phyloP scores from a whole-genome alignment of 2,113 vertebrate genomes.

The Rhea pennata region DNA sequence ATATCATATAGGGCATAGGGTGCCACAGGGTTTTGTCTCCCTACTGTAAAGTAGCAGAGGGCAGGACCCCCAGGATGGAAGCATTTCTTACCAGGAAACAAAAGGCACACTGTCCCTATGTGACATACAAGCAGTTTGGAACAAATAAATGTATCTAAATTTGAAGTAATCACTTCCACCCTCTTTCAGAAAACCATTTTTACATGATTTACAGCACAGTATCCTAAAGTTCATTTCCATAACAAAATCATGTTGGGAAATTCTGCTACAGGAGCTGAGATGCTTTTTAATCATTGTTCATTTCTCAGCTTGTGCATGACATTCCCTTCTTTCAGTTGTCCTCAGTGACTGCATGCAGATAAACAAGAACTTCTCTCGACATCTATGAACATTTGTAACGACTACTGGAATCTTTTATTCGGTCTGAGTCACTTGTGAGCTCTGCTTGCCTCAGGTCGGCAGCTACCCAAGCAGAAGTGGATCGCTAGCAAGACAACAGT shows the following conservation, averaged over 20 bases:
- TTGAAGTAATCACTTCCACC: conserved; percentile 25
- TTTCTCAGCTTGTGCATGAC: not conserved
- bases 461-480: not conserved
- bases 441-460: not conserved
- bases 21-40: not conserved
- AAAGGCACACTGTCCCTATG: conserved; percentile 1
- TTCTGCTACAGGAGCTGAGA: not conserved
- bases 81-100: not conserved
- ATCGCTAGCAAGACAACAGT: not conserved
- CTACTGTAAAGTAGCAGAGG: not conserved
- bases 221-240: not conserved
- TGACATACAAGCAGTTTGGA: conserved; percentile 26
- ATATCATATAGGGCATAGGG: not conserved
- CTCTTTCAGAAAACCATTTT: conserved; percentile 28
- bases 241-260: not conserved
- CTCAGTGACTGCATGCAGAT: not conserved
- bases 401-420: conserved; percentile 35
- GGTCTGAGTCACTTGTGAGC: conserved; percentile 24
- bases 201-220: conserved; percentile 10
- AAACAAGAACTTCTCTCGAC: conserved; percentile 39
- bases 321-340: not conserved
- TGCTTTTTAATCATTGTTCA: not conserved
- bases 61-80: not conserved
- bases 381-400: not conserved
- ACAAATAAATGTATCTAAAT: conserved; percentile 20